These are phyloP conservation scores for Actinemys pallida DNA, from an alignment of 2,113 vertebrate genomes.

Conservation along the genomic window DNA sequence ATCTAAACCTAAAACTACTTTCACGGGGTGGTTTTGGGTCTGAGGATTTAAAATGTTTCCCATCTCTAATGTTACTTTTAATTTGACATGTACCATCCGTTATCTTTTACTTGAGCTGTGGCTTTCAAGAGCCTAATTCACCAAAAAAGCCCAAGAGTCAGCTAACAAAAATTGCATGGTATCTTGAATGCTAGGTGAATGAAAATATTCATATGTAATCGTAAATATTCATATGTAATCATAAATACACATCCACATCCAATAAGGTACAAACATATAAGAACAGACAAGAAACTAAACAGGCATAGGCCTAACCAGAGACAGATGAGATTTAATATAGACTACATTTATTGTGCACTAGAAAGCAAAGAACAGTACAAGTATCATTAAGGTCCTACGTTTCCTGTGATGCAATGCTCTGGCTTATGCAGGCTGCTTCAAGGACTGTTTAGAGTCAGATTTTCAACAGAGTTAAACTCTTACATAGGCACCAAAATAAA, in stretches of 20 bases:
- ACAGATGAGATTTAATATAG: conserved; percentile 27
- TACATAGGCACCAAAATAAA: conserved; percentile 4
- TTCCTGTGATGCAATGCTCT: not conserved
- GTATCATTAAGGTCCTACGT: not conserved
- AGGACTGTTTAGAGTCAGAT: not conserved
- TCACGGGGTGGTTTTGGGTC: not conserved
- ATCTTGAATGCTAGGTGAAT: conserved; percentile 36
- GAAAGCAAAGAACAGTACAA: conserved; percentile 2
- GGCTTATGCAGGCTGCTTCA: not conserved
- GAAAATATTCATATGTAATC: conserved; percentile 57
- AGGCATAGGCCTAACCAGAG: conserved; percentile 26
- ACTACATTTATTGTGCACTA: not conserved
- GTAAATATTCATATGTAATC: conserved; percentile 55
- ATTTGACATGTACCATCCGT: not conserved
- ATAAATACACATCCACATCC: conserved; percentile 56
- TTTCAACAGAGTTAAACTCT: not conserved
- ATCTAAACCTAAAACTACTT: conserved; percentile 31
- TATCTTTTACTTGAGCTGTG: not conserved
- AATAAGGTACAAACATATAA: conserved; percentile 57
- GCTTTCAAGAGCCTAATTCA: not conserved
- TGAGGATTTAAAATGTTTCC: not conserved
- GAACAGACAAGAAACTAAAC: conserved; percentile 50
- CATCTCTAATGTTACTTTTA: not conserved
- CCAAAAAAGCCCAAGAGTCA: not conserved
- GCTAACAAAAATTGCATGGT: conserved; percentile 10